Evolutionary conservation across 2,888 invertebrate species (phyloP), one percentile per base, ranked within the genome.

Genomic region (Oscheius sp.): DNA sequence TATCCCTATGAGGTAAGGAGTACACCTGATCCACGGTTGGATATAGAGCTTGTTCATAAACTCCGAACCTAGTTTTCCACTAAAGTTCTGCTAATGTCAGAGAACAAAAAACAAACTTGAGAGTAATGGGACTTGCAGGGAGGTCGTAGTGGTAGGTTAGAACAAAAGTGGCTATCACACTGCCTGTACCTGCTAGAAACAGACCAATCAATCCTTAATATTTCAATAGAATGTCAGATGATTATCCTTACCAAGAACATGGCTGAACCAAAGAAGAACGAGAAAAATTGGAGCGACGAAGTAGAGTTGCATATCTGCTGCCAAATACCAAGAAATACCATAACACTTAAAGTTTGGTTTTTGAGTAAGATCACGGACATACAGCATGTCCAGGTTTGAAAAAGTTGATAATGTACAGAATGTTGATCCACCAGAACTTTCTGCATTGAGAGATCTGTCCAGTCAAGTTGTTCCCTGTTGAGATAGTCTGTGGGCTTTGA

Each of bases 1-100:
- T n/a, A 90, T 76, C 1, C 90, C 90, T 1, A 90, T 77, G 11
- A 89, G 76, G 77, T 89, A 90, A 0, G 90, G 89, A 1, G 89
- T 89, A 74, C 90, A 87, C 53, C 90, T 80, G 53, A 86, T 85
- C 86, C 88, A 90, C 0, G 90, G 78, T 53, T 71, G 68, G 0
- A 50, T 37, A 37, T 78, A 78, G 9, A 58, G 29, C 33, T 58
- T 33, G 3, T 32, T 33, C 29, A 13, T 7, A 11, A 58, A 58
- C 32, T 21, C 21, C 21, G 21, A 21, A 21, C 21, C 21, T 21
- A 21, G 21, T 21, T 21, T 21, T 21, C 21, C 21, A 21, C 21
- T 21, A 21, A 21, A 21, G 21, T 21, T 21, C 21, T 21, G 21
- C 21, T 21, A 21, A 21, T 21, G 21, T 21, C 21, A 21, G 21